These are phyloP conservation scores for Chlorodrepanis virens DNA, from an alignment of 2,113 vertebrate species.

Conservation along the genomic window DNA sequence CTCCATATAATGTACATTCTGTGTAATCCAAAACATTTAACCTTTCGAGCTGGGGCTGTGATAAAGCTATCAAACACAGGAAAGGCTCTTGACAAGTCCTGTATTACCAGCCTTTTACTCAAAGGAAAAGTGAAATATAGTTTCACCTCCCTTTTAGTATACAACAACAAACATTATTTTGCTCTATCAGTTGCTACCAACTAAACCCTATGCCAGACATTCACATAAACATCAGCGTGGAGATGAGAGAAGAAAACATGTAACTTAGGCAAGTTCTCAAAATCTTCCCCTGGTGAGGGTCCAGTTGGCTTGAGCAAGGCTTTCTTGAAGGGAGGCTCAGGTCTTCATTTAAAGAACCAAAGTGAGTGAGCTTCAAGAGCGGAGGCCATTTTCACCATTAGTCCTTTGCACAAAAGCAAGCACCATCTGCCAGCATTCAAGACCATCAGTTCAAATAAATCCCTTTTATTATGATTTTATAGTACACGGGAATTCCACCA, in stretches of 20 bases:
- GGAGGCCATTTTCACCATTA: background rate
- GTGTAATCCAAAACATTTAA: constrained; percentile 80
- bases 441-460: background rate
- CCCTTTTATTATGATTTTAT: background rate
- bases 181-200: constrained; percentile 30
- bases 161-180: background rate
- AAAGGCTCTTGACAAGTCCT: constrained; percentile 69
- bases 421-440: background rate
- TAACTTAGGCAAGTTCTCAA: background rate
- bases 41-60: constrained; percentile 65
- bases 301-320: background rate
- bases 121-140: constrained; percentile 54
- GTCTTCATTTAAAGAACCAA: background rate
- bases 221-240: background rate
- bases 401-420: background rate
- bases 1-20: constrained; percentile 74
- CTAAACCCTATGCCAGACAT: background rate
- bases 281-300: background rate
- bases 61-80: constrained; percentile 77
- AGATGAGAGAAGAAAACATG: background rate
- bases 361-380: background rate
- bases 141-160: constrained; percentile 39
- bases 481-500: background rate
- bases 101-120: constrained; percentile 50
- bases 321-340: background rate